phyloP scores from a whole-genome alignment of 2,113 vertebrate species.

The Deroptyus accipitrinus region DNA sequence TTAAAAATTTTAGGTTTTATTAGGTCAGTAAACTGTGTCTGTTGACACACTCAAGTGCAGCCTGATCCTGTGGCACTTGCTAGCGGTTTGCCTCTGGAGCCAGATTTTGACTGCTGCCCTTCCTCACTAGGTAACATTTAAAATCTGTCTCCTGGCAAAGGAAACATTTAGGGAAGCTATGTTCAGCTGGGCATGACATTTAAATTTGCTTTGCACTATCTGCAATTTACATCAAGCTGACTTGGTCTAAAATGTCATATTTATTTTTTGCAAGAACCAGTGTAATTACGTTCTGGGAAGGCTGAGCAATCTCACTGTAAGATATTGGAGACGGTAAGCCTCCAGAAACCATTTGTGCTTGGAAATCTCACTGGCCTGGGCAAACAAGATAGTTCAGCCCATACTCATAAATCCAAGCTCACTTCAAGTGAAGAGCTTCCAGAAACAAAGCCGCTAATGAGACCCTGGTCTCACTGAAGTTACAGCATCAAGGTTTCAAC shows the following conservation, averaged over 20 bases:
- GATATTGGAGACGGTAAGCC: not conserved
- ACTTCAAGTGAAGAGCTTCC: not conserved
- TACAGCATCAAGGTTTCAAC: not conserved
- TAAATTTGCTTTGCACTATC: conserved; percentile 24
- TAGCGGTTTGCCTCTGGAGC: not conserved
- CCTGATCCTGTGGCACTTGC: not conserved
- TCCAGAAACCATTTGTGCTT: not conserved
- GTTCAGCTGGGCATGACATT: conserved; percentile 21
- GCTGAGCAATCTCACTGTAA: not conserved
- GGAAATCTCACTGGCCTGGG: not conserved
- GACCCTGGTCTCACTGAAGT: not conserved
- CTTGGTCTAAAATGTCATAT: conserved; percentile 3
- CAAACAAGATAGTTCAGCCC: not conserved
- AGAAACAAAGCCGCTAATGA: not conserved
- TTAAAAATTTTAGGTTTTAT: conserved; percentile 3
- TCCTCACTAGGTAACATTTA: conserved; percentile 1
- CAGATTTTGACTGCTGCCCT: not conserved
- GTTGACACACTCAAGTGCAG: not conserved
- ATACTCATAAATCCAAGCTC: not conserved
- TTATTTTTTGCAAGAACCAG: conserved; percentile 9
- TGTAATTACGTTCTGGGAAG: not conserved
- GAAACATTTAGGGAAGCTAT: not conserved
- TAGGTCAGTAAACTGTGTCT: not conserved
- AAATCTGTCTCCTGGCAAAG: not conserved
- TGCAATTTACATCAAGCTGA: conserved; percentile 19